Base-by-base conservation (phyloP, 2,113 vertebrate species). In the Anseranas semipalmata region DNA sequence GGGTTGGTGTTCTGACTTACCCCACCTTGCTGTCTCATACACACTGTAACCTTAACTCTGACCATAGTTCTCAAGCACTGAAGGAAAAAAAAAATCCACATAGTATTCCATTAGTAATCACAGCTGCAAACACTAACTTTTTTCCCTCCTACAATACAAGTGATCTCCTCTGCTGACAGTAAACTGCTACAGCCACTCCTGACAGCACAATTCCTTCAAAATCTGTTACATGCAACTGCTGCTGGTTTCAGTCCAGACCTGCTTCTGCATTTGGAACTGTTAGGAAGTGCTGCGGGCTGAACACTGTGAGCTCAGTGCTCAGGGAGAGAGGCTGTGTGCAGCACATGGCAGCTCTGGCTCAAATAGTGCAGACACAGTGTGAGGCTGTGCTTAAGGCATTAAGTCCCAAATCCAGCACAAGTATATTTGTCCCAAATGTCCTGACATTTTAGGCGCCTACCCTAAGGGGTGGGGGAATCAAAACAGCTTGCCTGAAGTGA, bases 351-450 rank as follows among this genome's bases (percentile, higher is more conserved):
- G 43, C 43, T 68, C 35, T 27, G 22, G 18, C 41, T 16, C 30
- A 70, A 15, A n/a, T 0, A 0, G 8, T n/a, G 45, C n/a, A 71
- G 75, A 65, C 24, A 30, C 45, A 2, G 4, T 0, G 2, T 37
- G n/a, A 66, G 39, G 28, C 53, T 62, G 8, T 28, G 28, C 21
- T 50, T 79, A 41, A 56, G 12, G 15, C n/a, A 82, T 60, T 66
- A 55, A 39, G 35, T 77, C 39, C 16, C 39, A 84, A 65, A 81
- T 66, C 25, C 8, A 27, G 52, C 7, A n/a, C 17, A 41, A 66
- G 25, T 56, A 58, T 70, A 43, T 62, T 25, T 87, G 50, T 20
- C 25, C 22, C 10, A 45, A 24, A 43, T 35, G 20, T 68, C 35
- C 50, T 77, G 30, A n/a, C 50, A 22, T 80, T 81, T 73, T 68